Evolutionary conservation across 2,797 vertebrate species (phyloP).

Genomic region (Coregonus suidteri): DNA sequence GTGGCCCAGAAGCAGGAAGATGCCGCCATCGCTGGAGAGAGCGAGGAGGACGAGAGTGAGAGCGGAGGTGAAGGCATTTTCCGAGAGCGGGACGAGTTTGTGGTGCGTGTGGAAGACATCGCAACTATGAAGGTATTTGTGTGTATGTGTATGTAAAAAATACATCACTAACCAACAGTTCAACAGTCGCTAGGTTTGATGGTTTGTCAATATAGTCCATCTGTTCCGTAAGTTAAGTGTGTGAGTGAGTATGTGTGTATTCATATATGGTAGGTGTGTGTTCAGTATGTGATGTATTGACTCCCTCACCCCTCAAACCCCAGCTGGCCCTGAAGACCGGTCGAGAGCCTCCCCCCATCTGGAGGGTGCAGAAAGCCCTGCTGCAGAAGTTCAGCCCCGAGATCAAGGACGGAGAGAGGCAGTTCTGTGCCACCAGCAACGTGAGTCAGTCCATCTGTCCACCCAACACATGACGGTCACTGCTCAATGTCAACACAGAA

Average conservation of each 20-base stretch:
- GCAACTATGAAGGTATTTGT: constrained; percentile 84
- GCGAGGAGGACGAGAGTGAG: constrained; percentile 89
- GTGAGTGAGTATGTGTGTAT: constrained; percentile 5
- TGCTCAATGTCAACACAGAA: background rate
- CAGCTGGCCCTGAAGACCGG: constrained; percentile 90
- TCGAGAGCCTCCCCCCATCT: constrained; percentile 91
- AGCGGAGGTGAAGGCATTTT: constrained; percentile 94
- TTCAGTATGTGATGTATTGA: background rate
- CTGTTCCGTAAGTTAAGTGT: background rate
- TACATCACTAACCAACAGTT: background rate
- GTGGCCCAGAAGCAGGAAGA: constrained; percentile 90
- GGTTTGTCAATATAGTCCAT: background rate
- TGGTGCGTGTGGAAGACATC: constrained; percentile 90
- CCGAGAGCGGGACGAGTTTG: constrained; percentile 91
- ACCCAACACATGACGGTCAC: background rate
- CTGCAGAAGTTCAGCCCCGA: constrained; percentile 95
- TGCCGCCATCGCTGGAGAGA: constrained; percentile 88
- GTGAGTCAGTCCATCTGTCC: constrained; percentile 72
- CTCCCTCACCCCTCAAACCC: too few species aligned
- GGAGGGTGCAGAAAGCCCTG: constrained; percentile 93
- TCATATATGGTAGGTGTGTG: background rate
- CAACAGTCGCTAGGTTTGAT: background rate
- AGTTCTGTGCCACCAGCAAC: constrained; percentile 94
- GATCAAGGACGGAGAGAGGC: constrained; percentile 93
- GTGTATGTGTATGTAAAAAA: background rate